A percentile compares a stretch with the other conserved stretches of the same genome.
phyloP scores from a whole-genome alignment of 2,113 vertebrate genomes.

The Pteruthius melanotis region DNA sequence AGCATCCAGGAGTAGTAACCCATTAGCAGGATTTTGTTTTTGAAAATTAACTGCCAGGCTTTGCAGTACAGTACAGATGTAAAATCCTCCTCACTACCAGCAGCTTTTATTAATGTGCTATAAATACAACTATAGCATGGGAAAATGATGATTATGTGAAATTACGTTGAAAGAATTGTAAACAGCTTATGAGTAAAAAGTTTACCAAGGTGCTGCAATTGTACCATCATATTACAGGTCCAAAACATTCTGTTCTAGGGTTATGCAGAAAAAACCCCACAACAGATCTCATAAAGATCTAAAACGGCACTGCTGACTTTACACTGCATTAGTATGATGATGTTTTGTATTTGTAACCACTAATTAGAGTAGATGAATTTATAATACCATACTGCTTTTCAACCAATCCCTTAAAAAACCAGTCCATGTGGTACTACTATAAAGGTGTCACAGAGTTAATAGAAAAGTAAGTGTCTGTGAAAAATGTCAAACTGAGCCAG shows the following conservation, averaged over 20 bases:
- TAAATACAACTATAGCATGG: background rate
- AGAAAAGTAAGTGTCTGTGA: background rate
- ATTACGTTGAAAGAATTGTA: background rate
- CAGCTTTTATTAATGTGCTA: background rate
- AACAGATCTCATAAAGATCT: background rate
- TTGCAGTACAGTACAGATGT: background rate
- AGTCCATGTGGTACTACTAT: background rate
- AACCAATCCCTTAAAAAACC: background rate
- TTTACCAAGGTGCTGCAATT: background rate
- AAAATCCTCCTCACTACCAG: background rate
- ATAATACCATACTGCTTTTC: background rate
- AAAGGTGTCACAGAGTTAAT: background rate
- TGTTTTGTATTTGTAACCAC: background rate
- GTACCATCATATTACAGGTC: background rate
- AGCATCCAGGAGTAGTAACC: background rate
- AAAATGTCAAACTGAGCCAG: background rate
- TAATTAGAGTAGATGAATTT: background rate
- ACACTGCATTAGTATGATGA: background rate
- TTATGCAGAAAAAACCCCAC: background rate
- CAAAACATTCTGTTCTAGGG: background rate
- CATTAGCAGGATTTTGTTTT: slow-evolving; percentile 17
- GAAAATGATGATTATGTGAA: background rate
- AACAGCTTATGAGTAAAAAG: background rate
- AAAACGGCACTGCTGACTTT: background rate
- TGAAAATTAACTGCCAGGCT: slow-evolving; percentile 10